Evolutionary conservation across 2,888 invertebrate genomes (phyloP), one percentile per base, ranked within the genome.

Genomic region (Temnothorax rugatulus): DNA sequence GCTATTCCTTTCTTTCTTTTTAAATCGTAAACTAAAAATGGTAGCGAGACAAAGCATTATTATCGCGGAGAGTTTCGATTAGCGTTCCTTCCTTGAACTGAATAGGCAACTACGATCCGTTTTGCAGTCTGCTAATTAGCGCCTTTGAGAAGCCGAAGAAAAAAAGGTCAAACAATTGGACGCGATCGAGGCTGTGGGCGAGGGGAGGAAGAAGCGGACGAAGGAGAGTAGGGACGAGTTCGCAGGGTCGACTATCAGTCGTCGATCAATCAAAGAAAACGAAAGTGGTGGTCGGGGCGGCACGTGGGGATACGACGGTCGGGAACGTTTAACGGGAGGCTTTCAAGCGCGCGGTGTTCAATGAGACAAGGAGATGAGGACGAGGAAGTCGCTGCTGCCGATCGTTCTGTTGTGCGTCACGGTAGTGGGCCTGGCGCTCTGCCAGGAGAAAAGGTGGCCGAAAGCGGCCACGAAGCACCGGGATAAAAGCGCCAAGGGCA

Each of bases 321-420:
- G 71, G 71, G 82, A 86, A 84, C 82, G 83, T 85, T 90, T 63
- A 77, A 87, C 88, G 85, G 87, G 83, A 82, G 82, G 52, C 38
- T 83, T 68, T 76, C 85, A 84, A 84, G 83, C 59, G 71, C 64
- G 81, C 87, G 89, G 91, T 91, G 91, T 91, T 81, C 91, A 90
- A 91, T 92, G 92, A 92, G 90, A 90, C 91, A 91, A 86, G 88
- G 92, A 91, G 92, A 93, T 91, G 93, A 93, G 84, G 91, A 92
- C 90, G 89, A 90, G 88, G 90, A 91, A 92, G 88, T 86, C 88
- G 82, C 84, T 89, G 86, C 86, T 91, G 86, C 71, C 87, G 86
- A 84, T 91, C 82, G 86, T 91, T 64, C 83, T 91, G 73, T 87
- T 87, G 76, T 90, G 86, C 86, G 85, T 82, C 79, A 71, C 88